Conservation (phyloP, 2,797 vertebrate genomes). For the Spinus olivaceus region DNA sequence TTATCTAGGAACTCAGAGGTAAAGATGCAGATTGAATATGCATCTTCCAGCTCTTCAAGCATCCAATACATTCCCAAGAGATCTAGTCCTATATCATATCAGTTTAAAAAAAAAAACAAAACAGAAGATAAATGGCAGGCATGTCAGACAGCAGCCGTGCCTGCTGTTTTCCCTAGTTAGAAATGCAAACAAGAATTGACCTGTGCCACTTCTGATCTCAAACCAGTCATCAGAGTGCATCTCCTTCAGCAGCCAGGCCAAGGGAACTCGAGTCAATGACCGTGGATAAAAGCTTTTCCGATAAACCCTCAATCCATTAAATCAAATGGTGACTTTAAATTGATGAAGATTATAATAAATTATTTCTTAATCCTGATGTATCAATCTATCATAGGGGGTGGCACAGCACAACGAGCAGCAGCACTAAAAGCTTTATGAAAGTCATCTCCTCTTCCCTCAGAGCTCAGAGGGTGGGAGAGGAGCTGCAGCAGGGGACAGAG, state of each 20-base stretch:
- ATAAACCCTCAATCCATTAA: conserved; percentile 78
- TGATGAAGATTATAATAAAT: conserved; percentile 72
- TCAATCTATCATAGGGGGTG: conserved; percentile 60
- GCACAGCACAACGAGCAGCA: not conserved
- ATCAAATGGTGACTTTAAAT: conserved; percentile 70
- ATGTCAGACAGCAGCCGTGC: conserved; percentile 38
- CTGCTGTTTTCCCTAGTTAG: conserved; percentile 47
- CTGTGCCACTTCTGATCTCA: conserved; percentile 53
- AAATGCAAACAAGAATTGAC: conserved; percentile 66
- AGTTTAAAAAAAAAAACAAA: not conserved
- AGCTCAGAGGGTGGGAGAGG: not conserved
- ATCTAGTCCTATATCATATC: not conserved
- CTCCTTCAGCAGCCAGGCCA: conserved; percentile 66
- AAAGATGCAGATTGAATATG: not conserved
- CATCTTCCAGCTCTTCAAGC: not conserved
- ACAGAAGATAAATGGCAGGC: conserved; percentile 50
- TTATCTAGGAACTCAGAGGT: not conserved
- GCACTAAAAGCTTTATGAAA: conserved; percentile 47
- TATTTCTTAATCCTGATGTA: conserved; percentile 58
- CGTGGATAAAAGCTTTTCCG: conserved; percentile 79
- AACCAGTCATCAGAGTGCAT: conserved; percentile 61
- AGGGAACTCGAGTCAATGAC: conserved; percentile 57
- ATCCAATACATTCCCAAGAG: not conserved
- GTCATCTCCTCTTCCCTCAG: not conserved
- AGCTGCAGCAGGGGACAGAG: not conserved